phyloP scores from a whole-genome alignment of 1,140 invertebrate genomes.

The Pissodes strobi region DNA sequence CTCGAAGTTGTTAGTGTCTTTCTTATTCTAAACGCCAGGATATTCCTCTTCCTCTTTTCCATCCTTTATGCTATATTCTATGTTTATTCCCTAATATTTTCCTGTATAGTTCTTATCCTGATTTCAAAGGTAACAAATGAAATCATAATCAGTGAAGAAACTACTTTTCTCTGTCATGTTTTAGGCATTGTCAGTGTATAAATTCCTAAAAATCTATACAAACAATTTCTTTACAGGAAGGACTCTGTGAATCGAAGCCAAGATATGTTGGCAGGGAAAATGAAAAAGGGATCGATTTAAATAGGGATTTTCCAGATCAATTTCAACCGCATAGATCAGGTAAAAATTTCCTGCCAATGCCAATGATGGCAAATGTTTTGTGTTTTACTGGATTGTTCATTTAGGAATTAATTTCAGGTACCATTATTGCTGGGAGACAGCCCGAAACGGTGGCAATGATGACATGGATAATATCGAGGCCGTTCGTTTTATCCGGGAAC shows the following conservation, averaged over 20 bases:
- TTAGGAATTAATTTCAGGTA: constrained; percentile 33
- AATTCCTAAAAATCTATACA: no score
- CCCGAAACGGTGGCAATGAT: constrained; percentile 94
- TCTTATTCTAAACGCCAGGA: no score
- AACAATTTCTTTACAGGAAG: constrained; percentile 70
- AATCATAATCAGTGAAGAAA: no score
- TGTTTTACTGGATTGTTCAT: neutral
- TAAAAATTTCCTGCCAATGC: constrained; percentile 28
- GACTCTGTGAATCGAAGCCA: constrained; percentile 72
- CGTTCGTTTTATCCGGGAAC: constrained; percentile 90
- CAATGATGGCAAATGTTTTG: neutral
- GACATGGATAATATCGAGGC: constrained; percentile 80
- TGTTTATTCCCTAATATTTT: no score
- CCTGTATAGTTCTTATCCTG: no score
- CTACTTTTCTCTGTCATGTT: no score
- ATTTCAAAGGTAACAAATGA: no score
- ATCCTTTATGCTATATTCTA: no score
- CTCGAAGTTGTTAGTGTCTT: no score
- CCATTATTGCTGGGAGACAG: constrained; percentile 63
- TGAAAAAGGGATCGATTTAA: constrained; percentile 80
- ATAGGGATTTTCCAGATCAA: constrained; percentile 89
- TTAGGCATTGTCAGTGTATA: no score
- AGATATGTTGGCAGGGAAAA: constrained; percentile 76
- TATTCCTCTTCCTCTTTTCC: no score
- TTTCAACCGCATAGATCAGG: constrained; percentile 61